Conservation (phyloP, 2,888 invertebrate species). For the Operophtera brumata region DNA sequence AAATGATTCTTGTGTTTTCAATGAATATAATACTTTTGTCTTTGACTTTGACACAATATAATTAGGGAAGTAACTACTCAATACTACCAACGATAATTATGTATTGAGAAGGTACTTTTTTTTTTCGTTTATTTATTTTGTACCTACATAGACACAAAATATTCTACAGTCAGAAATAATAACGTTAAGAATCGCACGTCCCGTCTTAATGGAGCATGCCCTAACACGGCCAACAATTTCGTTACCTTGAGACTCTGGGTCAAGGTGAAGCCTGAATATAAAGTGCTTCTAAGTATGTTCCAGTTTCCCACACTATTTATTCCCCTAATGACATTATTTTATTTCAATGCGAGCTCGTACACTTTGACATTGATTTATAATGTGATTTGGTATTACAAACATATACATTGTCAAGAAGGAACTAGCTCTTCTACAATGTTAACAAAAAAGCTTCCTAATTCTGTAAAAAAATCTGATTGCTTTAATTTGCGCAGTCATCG, state of each 20-base stretch:
- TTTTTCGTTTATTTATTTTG: no score
- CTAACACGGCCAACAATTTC: slow-evolving; percentile 37
- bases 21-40: no score
- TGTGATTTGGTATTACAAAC: background rate
- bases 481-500: background rate
- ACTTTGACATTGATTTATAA: slow-evolving; percentile 13
- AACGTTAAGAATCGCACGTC: slow-evolving; percentile 1
- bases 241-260: slow-evolving; percentile 57
- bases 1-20: no score
- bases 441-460: background rate
- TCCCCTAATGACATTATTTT: slow-evolving; percentile 10
- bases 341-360: slow-evolving; percentile 17
- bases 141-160: background rate
- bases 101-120: no score
- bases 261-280: slow-evolving; percentile 42
- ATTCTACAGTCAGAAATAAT: no score
- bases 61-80: no score
- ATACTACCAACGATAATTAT: no score
- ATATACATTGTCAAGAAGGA: background rate
- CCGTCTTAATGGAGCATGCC: background rate
- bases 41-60: no score
- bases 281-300: slow-evolving; percentile 23
- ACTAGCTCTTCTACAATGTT: background rate
- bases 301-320: slow-evolving; percentile 27
- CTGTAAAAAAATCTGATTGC: background rate